These are phyloP conservation scores for Oceanodroma tethys DNA, from an alignment of 2,113 vertebrate genomes.

Conservation along the genomic window DNA sequence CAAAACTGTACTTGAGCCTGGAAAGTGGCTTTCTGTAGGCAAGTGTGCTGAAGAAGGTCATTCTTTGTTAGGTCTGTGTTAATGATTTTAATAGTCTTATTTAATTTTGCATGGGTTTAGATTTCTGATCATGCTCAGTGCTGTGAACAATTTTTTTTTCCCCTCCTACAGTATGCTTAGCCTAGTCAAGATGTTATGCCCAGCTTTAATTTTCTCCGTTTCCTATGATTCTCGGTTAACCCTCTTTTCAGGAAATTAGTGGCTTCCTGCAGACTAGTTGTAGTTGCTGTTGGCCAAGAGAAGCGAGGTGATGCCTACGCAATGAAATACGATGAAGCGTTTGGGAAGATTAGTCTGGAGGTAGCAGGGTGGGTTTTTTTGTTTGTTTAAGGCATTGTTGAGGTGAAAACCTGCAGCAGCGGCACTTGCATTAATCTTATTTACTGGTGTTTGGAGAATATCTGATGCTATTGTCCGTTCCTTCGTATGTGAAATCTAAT, in stretches of 20 bases:
- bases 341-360: neutral
- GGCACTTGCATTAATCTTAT: neutral
- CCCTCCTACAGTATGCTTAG: neutral
- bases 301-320: neutral
- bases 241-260: conserved; percentile 25
- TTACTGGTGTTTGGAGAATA: neutral
- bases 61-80: neutral
- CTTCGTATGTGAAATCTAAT: neutral
- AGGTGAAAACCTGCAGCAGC: neutral
- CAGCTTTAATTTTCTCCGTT: neutral
- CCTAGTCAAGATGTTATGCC: neutral
- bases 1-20: neutral
- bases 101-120: neutral
- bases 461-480: neutral
- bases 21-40: neutral
- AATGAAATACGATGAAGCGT: neutral
- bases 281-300: neutral
- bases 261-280: conserved; percentile 49
- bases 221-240: conserved; percentile 18
- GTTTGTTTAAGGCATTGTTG: neutral
- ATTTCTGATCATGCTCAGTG: neutral
- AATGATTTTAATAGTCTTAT: neutral
- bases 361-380: neutral
- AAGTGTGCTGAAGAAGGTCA: neutral
- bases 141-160: too few relatives aligned